Conservation (phyloP, 1,140 invertebrate genomes). For the Drusus annulatus region DNA sequence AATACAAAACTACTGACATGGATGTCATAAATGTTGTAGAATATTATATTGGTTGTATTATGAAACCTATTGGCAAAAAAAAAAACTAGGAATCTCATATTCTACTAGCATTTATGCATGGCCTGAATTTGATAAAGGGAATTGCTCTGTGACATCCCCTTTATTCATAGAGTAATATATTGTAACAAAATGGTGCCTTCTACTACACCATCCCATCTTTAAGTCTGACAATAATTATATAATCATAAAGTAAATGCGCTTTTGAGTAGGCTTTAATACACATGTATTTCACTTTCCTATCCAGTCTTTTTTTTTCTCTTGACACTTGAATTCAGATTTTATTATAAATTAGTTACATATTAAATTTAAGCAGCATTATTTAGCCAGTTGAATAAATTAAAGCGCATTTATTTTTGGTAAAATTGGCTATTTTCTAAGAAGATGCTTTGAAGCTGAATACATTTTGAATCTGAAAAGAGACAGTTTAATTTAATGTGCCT, state of each 20-base stretch:
- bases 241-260: conserved; percentile 39
- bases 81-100: conserved; percentile 53
- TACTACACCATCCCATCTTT: neutral
- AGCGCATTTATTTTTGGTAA: conserved; percentile 59
- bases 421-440: conserved; percentile 61
- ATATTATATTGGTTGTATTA: conserved; percentile 21
- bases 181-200: conserved; percentile 10
- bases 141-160: conserved; percentile 44
- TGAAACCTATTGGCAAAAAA: conserved; percentile 51
- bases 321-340: neutral
- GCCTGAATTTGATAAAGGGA: conserved; percentile 48
- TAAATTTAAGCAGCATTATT: conserved; percentile 2
- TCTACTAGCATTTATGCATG: conserved; percentile 57
- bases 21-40: conserved; percentile 50
- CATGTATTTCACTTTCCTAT: too few species aligned
- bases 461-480: conserved; percentile 30
- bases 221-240: too few species aligned
- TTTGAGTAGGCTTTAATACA: neutral
- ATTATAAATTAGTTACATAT: neutral
- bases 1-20: conserved; percentile 43
- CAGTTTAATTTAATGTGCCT: conserved; percentile 41
- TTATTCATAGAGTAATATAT: conserved; percentile 34
- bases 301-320: too few species aligned
- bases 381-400: conserved; percentile 28
- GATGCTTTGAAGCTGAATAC: conserved; percentile 36